phyloP scores from a whole-genome alignment of 2,797 vertebrate species.

The Scyliorhinus canicula region DNA sequence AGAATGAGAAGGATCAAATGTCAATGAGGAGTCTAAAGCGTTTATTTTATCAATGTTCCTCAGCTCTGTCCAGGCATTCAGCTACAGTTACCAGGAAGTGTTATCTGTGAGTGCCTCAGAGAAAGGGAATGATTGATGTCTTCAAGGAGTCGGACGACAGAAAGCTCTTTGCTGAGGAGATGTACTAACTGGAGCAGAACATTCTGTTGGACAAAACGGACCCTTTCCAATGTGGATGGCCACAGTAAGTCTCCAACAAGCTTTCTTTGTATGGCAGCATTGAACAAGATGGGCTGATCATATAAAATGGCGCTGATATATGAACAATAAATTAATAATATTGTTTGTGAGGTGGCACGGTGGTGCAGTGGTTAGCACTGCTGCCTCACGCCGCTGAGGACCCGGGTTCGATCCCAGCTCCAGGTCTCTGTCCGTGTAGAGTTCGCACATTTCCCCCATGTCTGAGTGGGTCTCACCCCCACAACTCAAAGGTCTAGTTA shows the following conservation, averaged over 20 bases:
- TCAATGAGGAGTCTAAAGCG: neutral
- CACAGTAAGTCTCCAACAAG: neutral
- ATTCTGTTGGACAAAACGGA: neutral
- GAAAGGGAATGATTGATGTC: neutral
- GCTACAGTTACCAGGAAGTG: neutral
- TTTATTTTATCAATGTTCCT: constrained; percentile 12
- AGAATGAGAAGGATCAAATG: neutral
- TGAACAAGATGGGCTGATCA: neutral
- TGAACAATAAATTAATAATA: too few relatives aligned
- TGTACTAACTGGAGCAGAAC: constrained; percentile 26
- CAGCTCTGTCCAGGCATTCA: neutral
- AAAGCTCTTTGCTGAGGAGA: neutral
- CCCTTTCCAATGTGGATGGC: neutral
- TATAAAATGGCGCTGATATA: neutral
- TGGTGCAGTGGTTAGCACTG: too few relatives aligned
- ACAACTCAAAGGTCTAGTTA: too few relatives aligned
- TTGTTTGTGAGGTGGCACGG: too few relatives aligned
- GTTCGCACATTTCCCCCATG: too few relatives aligned
- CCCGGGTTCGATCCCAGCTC: too few relatives aligned
- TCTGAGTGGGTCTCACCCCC: too few relatives aligned
- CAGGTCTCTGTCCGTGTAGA: too few relatives aligned
- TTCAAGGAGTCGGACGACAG: neutral
- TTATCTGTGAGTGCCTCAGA: neutral
- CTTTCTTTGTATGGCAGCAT: neutral
- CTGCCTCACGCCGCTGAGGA: too few relatives aligned